Base-by-base conservation (phyloP, 2,113 vertebrate species). In the Leptodactylus fuscus region DNA sequence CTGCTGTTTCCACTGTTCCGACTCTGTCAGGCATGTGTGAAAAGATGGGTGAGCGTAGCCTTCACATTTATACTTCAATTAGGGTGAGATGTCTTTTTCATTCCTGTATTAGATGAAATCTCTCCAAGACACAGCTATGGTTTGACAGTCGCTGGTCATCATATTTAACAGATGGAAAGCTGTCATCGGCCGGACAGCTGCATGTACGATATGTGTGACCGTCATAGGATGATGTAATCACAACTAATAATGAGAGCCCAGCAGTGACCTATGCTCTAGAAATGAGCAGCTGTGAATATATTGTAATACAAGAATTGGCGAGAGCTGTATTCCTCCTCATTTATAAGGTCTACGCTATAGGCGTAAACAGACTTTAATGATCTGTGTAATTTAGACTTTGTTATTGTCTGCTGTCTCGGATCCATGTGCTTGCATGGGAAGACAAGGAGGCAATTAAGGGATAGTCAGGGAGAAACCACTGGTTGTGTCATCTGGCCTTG, bases 131-230 rank as follows among this genome's bases (percentile, higher is more conserved):
- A 79, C 76, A 79, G 51, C 49, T 79, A n/a, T 60, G 51, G 34
- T 60, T 27, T 80, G 22, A 80, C n/a, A 90, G 88, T 88, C 91
- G 81, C 87, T 90, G 87, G 87, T 87, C 90, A 83, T 88, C 87
- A 84, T 77, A 77, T 87, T 67, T 89, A 88, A 91, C 91, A 93
- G 91, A 92, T 93, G 92, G 91, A 34, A 76, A 91, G 81, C 90
- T 90, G 88, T 90, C 90, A 90, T 92, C 84, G 92, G 89, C 87
- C 91, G 87, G 73, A 87, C 91, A 92, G 89, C 93, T 94, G 82
- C 41, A 24, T 75, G 87, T 89, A 89, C 88, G 83, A 91, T 87
- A 51, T 89, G 76, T 73, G 44, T 91, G 88, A 92, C 90, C 91
- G 36, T 51, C 70, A 88, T 79, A 87, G 70, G 83, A 65, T 87